A percentile compares a stretch with the other conserved stretches of the same genome.
These are phyloP conservation scores for Poecilobothrus nobilitatus DNA, from an alignment of 2,888 invertebrate genomes.

Conservation along the genomic window DNA sequence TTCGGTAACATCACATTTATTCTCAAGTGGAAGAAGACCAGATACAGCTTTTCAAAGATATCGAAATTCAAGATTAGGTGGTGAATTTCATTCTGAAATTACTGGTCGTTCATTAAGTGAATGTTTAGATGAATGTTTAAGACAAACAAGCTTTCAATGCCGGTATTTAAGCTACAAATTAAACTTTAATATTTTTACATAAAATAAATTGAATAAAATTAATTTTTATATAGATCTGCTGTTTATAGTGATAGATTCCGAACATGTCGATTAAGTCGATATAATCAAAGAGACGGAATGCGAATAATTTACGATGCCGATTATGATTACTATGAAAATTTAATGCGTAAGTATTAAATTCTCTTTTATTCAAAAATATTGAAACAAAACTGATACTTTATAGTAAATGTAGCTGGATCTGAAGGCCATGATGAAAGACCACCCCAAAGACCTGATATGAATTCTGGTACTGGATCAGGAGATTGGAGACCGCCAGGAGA, in stretches of 20 bases:
- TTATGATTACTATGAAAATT: slow-evolving; percentile 87
- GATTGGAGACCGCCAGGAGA: slow-evolving; percentile 37
- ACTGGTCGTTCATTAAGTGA: slow-evolving; percentile 81
- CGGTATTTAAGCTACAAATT: slow-evolving; percentile 29
- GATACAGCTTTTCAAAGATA: slow-evolving; percentile 79
- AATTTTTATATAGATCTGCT: slow-evolving; percentile 54
- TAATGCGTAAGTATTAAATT: slow-evolving; percentile 67
- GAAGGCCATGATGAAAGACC: slow-evolving; percentile 31
- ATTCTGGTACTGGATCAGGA: slow-evolving; percentile 28
- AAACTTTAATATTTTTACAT: not conserved
- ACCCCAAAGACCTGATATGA: slow-evolving; percentile 30
- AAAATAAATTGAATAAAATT: not conserved
- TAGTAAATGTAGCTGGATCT: slow-evolving; percentile 44
- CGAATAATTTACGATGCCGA: slow-evolving; percentile 82
- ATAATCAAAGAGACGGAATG: slow-evolving; percentile 80
- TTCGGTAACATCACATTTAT: slow-evolving; percentile 74
- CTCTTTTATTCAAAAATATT: not conserved
- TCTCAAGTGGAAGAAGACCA: slow-evolving; percentile 69
- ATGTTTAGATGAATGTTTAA: slow-evolving; percentile 79
- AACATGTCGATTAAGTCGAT: slow-evolving; percentile 75
- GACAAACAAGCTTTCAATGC: slow-evolving; percentile 84
- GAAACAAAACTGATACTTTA: slow-evolving; percentile 8
- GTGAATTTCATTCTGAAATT: slow-evolving; percentile 83
- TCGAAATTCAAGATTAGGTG: slow-evolving; percentile 75
- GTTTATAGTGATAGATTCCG: slow-evolving; percentile 80